Evolutionary conservation across 2,888 invertebrate species (phyloP), one percentile per base, ranked within the genome.

Genomic region (Chironomus tentans): DNA sequence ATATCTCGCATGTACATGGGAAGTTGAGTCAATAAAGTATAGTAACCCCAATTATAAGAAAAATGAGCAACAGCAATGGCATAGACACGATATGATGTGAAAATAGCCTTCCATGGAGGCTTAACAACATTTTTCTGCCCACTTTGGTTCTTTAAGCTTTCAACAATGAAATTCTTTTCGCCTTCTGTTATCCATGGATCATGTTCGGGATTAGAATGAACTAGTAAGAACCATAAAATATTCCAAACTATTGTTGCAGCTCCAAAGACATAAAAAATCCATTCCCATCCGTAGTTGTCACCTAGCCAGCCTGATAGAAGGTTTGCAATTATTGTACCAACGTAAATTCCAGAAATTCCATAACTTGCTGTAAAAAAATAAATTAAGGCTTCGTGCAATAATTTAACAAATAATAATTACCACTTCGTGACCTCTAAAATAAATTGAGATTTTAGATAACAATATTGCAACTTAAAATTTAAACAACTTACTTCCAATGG

Each of bases 321-420:
- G 90, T 94, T 91, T 0, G 94, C 89, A 10, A 94, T 87, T 0
- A 94, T 93, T 0, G 94, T 94, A 18, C 94, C 94, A 0, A 91
- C 90, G 83, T 93, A 93, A 81, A 92, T 92, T 47, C 94, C 94
- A 68, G 93, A 92, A 84, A 93, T 94, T 0, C 93, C 92, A 78
- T 94, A 87, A 0, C 93, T 46, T 4, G 68, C 65, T 22, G 65
- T 10, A 38, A 56, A 56, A 2, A 56, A 56, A 4, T 15, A 15
- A 6, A 56, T 0, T 92, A 92, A 73, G 94, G 85, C 0, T 91
- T 87, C 6, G 10, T 38, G 38, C 92, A 92, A 69, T 1, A 56
- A 15, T 2, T 56, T 15, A 4, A 56, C 1, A 15, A 15, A 15
- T 2, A n/a, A n/a, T 56, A 56, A 7, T 56, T 13, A 56, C 56